phyloP scores from a whole-genome alignment of 1,140 invertebrate species.

The Phenacoccus solenopsis region DNA sequence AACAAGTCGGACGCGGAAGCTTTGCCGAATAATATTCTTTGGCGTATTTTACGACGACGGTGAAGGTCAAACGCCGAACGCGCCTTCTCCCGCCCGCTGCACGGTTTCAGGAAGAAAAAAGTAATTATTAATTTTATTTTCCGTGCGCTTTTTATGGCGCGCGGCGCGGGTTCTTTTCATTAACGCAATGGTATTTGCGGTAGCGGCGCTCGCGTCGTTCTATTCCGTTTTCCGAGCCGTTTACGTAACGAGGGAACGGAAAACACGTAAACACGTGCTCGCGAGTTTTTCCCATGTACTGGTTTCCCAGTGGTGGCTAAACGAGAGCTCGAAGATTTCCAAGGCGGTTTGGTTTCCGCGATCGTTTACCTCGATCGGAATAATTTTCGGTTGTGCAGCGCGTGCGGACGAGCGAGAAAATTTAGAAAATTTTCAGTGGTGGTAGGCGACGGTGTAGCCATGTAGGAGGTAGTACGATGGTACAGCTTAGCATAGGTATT shows the following conservation, averaged over 20 bases:
- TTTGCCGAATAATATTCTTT: background rate
- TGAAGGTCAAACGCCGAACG: background rate
- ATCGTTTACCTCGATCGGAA: no score
- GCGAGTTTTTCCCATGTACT: background rate
- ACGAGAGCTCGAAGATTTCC: background rate
- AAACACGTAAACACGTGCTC: background rate
- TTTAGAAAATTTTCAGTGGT: no score
- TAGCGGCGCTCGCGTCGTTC: background rate
- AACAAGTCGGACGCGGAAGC: background rate
- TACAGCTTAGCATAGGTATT: no score
- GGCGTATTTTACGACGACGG: background rate
- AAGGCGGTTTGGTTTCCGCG: background rate
- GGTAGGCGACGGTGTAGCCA: no score
- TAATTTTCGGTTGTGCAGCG: no score
- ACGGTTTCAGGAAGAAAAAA: background rate
- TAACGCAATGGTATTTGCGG: background rate
- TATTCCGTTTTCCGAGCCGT: background rate
- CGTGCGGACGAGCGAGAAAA: no score
- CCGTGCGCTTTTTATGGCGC: background rate
- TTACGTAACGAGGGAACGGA: background rate
- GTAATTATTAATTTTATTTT: background rate
- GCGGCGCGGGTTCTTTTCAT: no score
- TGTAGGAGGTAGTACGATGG: no score
- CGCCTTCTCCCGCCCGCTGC: background rate
- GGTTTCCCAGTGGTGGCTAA: no score